These are phyloP conservation scores for Odontesthes bonariensis DNA, from an alignment of 2,113 vertebrate species.

Conservation along the genomic window DNA sequence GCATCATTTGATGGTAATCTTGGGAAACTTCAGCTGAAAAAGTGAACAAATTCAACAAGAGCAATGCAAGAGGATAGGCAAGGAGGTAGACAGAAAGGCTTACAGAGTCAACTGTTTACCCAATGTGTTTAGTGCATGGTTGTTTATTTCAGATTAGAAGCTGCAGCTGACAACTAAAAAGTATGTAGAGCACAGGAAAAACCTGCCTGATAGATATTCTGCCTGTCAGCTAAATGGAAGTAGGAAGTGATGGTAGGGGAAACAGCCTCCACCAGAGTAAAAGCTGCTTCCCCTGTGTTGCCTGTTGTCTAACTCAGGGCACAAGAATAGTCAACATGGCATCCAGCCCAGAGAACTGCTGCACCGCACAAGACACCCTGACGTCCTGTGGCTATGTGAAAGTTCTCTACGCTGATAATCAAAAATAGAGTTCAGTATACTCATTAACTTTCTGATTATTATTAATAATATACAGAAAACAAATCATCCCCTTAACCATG, in stretches of 20 bases:
- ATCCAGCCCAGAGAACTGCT: constrained; percentile 64
- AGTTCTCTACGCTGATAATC: constrained; percentile 4
- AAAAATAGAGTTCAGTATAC: constrained; percentile 14
- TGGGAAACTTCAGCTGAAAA: constrained; percentile 52
- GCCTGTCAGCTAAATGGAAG: constrained; percentile 73
- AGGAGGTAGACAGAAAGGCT: constrained; percentile 6
- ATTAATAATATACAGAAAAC: not conserved
- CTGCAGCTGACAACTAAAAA: constrained; percentile 65
- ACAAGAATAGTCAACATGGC: constrained; percentile 62
- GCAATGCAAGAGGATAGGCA: constrained; percentile 28
- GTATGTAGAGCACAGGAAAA: constrained; percentile 69
- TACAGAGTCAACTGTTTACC: constrained; percentile 60
- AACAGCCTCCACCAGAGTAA: constrained; percentile 66
- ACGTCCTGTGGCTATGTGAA: constrained; percentile 25
- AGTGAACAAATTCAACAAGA: constrained; percentile 65
- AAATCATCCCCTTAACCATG: constrained; percentile 20
- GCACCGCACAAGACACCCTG: constrained; percentile 14
- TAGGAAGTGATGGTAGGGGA: constrained; percentile 64
- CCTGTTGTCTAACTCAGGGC: constrained; percentile 59
- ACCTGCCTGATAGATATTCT: constrained; percentile 67
- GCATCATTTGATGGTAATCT: constrained; percentile 58
- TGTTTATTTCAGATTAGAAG: constrained; percentile 64
- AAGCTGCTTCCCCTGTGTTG: constrained; percentile 65
- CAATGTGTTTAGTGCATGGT: constrained; percentile 44
- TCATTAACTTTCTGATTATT: not conserved